Conservation (phyloP, 2,113 vertebrate species). For the Cervus canadensis region DNA sequence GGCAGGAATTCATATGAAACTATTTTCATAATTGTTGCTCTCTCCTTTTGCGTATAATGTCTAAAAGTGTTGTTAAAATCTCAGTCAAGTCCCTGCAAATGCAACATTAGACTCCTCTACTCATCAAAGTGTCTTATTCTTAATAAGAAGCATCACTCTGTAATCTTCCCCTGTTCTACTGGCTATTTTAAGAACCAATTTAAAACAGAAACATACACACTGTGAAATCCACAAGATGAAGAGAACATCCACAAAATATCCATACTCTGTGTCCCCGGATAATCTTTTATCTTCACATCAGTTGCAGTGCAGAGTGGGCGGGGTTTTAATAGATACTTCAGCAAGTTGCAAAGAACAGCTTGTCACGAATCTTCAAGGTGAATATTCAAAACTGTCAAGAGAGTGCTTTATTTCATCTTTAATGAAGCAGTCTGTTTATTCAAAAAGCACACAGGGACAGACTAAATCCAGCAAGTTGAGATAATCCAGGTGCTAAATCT, state of each 20-base stretch:
- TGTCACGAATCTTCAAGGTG: neutral
- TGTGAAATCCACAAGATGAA: neutral
- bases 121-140: neutral
- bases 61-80: neutral
- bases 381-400: conserved; percentile 18
- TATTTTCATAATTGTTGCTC: neutral
- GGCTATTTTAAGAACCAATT: neutral
- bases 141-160: neutral
- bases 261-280: neutral
- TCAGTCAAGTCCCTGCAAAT: neutral
- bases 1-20: neutral
- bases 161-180: neutral
- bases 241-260: neutral
- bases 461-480: neutral
- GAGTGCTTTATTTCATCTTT: conserved; percentile 26
- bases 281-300: neutral
- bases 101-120: neutral
- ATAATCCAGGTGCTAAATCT: neutral
- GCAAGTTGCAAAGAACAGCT: neutral
- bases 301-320: neutral
- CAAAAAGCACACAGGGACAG: neutral
- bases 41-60: neutral
- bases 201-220: neutral
- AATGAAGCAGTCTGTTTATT: neutral
- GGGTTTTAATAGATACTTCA: neutral